Conservation (phyloP, 2,888 invertebrate genomes). For the Ligdia adustata region DNA sequence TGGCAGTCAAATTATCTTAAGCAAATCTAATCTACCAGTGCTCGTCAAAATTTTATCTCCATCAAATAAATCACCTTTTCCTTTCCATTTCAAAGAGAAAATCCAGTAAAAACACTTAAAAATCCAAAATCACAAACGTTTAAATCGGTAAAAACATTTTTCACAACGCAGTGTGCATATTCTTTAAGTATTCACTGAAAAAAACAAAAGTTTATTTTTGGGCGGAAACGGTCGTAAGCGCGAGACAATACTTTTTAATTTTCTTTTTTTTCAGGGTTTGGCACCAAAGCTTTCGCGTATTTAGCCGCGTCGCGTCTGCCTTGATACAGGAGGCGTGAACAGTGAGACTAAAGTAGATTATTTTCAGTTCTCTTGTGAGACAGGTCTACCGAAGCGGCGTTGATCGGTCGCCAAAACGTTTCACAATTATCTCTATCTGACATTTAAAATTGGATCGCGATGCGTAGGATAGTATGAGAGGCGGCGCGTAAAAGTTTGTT, state of each 20-base stretch:
- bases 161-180: slow-evolving; percentile 45
- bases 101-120: slow-evolving; percentile 33
- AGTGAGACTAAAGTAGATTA: slow-evolving; percentile 60
- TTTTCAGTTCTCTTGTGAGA: slow-evolving; percentile 52
- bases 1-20: neutral
- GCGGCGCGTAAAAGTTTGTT: slow-evolving; percentile 24
- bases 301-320: slow-evolving; percentile 35
- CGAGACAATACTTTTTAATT: slow-evolving; percentile 33
- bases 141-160: slow-evolving; percentile 47
- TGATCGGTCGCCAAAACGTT: slow-evolving; percentile 75
- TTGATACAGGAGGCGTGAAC: slow-evolving; percentile 40
- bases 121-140: slow-evolving; percentile 33
- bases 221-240: slow-evolving; percentile 39
- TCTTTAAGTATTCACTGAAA: slow-evolving; percentile 3
- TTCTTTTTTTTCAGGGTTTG: slow-evolving; percentile 33
- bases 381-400: slow-evolving; percentile 57
- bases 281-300: slow-evolving; percentile 36
- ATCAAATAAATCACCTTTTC: slow-evolving; percentile 66
- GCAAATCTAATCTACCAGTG: neutral
- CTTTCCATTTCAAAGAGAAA: slow-evolving; percentile 62
- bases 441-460: slow-evolving; percentile 81
- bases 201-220: slow-evolving; percentile 41
- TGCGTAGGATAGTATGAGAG: slow-evolving; percentile 57
- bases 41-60: slow-evolving; percentile 7
- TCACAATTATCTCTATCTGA: slow-evolving; percentile 81